Conservation (phyloP, 2,113 vertebrate genomes). For the Periophthalmodon schlosseri region DNA sequence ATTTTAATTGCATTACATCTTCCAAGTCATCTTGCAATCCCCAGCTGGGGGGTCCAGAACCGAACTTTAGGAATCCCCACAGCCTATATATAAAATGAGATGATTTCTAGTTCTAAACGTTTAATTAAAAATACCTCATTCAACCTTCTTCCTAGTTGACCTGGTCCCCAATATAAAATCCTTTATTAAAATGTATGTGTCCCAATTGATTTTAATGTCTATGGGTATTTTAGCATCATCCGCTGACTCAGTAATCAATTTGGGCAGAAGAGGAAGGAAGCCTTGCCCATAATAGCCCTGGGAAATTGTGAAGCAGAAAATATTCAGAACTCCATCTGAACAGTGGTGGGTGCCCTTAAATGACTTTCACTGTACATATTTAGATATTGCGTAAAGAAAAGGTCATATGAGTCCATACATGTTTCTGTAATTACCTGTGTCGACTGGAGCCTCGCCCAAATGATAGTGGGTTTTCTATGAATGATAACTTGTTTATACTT, state of each 20-base stretch:
- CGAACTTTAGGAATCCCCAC: too few relatives aligned
- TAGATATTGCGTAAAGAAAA: background rate
- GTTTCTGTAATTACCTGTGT: background rate
- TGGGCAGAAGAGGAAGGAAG: slow-evolving; percentile 2
- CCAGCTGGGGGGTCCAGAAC: too few relatives aligned
- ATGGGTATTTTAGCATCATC: background rate
- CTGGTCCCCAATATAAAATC: too few relatives aligned
- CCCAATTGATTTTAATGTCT: background rate
- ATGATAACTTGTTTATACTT: background rate
- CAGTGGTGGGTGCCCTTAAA: background rate
- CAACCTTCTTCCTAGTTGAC: background rate
- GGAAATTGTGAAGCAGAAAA: background rate
- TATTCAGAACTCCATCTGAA: background rate
- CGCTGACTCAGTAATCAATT: background rate
- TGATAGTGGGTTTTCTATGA: background rate
- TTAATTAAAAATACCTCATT: background rate
- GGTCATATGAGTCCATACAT: background rate
- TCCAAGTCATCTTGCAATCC: too few relatives aligned
- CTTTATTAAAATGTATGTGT: too few relatives aligned
- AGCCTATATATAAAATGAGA: too few relatives aligned
- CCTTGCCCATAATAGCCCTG: background rate
- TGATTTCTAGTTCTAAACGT: background rate
- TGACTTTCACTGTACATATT: background rate
- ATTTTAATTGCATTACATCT: too few relatives aligned
- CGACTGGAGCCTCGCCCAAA: background rate